These are phyloP conservation scores for Horisme vitalbata DNA, from an alignment of 2,888 invertebrate species.

Conservation along the genomic window DNA sequence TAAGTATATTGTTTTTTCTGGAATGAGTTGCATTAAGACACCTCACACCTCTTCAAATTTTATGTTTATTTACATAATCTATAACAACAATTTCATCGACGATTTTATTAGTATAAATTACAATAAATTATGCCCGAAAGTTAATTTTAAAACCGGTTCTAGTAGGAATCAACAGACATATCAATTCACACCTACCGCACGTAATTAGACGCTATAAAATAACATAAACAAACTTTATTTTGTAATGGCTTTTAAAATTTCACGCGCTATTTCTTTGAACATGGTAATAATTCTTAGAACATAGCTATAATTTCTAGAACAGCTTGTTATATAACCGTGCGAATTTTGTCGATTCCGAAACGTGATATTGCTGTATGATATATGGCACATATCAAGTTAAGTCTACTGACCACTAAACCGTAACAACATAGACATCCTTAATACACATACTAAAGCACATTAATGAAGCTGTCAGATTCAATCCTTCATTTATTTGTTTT, in stretches of 20 bases:
- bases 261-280: constrained; percentile 39
- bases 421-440: not conserved
- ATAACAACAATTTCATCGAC: constrained; percentile 11
- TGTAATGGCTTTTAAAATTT: constrained; percentile 40
- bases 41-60: not conserved
- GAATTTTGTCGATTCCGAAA: constrained; percentile 48
- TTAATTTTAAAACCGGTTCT: constrained; percentile 25
- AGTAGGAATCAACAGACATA: constrained; percentile 29
- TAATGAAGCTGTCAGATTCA: no score
- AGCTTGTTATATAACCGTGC: constrained; percentile 50
- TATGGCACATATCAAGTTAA: constrained; percentile 42
- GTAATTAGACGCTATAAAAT: constrained; percentile 32
- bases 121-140: constrained; percentile 21
- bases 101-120: constrained; percentile 21
- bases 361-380: constrained; percentile 62
- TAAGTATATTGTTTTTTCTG: no score
- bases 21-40: no score
- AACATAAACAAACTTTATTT: constrained; percentile 42
- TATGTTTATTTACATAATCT: constrained; percentile 10
- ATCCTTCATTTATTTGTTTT: no score
- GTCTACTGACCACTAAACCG: constrained; percentile 1
- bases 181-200: constrained; percentile 34
- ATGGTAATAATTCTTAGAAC: constrained; percentile 21
- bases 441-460: no score
- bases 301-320: constrained; percentile 21